Conservation (phyloP, 2,797 vertebrate species). For the Taeniopygia guttata region DNA sequence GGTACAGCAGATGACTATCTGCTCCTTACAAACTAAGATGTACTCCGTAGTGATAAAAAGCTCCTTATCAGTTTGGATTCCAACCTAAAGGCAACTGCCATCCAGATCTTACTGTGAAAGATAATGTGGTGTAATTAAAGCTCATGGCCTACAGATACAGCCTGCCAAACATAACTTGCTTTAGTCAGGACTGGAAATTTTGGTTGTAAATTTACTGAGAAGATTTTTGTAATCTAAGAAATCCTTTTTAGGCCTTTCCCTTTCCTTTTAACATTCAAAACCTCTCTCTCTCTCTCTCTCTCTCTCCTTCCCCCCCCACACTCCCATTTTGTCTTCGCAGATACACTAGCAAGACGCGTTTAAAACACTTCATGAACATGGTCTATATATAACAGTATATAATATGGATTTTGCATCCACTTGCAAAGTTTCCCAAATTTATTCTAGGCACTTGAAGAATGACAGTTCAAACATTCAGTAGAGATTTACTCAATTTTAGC, state of each 20-base stretch:
- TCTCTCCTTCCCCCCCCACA: no score
- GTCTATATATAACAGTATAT: background rate
- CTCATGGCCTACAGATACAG: constrained; percentile 36
- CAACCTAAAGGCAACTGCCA: constrained; percentile 68
- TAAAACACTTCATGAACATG: background rate
- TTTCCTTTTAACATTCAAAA: background rate
- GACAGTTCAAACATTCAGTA: constrained; percentile 8
- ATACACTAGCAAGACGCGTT: background rate
- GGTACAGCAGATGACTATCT: constrained; percentile 63
- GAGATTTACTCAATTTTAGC: constrained; percentile 30
- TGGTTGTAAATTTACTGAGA: background rate
- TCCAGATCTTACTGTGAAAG: constrained; percentile 70
- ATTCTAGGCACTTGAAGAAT: constrained; percentile 19
- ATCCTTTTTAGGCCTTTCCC: background rate
- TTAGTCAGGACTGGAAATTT: constrained; percentile 29
- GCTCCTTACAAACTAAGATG: constrained; percentile 15
- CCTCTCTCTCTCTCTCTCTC: background rate
- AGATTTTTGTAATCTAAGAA: constrained; percentile 21
- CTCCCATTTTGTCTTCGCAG: background rate
- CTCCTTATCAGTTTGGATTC: constrained; percentile 73
- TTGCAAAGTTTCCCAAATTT: constrained; percentile 36
- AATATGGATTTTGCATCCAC: background rate
- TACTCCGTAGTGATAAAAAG: constrained; percentile 60
- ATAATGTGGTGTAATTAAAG: constrained; percentile 63
- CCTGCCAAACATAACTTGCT: background rate